Base-by-base conservation (phyloP, 2,888 invertebrate species). In the Agriopis aurantiaria region DNA sequence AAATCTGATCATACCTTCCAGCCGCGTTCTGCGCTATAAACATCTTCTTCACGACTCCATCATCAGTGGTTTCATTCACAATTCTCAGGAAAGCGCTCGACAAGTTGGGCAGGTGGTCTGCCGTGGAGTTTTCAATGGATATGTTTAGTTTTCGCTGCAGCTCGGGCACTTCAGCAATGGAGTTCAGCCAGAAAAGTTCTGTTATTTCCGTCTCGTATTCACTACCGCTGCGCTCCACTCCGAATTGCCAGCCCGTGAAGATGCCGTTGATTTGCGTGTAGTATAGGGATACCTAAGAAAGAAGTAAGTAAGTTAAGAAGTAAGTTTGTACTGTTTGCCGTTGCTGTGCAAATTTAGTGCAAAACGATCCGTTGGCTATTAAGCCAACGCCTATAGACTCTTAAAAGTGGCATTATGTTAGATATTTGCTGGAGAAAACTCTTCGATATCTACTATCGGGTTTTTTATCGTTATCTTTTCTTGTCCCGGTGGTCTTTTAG, bases 21-120 rank as follows among this genome's bases (percentile, higher is more conserved):
- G 97, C 98, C 4, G 97, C 96, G 82, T 97, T 97, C 84, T 98
- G 98, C 0, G 97, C 96, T 17, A 97, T 95, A 73, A 96, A 97
- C 45, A 98, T 95, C 88, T 95, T 94, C 75, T 92, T 84, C 1
- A 77, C 75, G 11, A 76, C 82, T 40, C 91, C 91, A 64, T 90
- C 86, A 3, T 88, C 93, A 82, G 82, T 85, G 40, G 89, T 91
- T 73, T 91, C 91, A 59, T 93, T 95, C 17, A 95, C 91, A 40
- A 96, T 85, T 84, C 96, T 96, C 71, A 96, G 88, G 74, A 97
- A 95, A 53, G 96, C 96, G 79, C 96, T 97, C 75, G 96, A 96
- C 33, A 92, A 68, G 51, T 91, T 89, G 3, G 94, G 92, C 48
- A 92, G 74, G 23, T 82, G 76, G 71, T 85, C 82, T 51, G 91